phyloP scores from a whole-genome alignment of 2,888 invertebrate species.

The Cryptus armator region DNA sequence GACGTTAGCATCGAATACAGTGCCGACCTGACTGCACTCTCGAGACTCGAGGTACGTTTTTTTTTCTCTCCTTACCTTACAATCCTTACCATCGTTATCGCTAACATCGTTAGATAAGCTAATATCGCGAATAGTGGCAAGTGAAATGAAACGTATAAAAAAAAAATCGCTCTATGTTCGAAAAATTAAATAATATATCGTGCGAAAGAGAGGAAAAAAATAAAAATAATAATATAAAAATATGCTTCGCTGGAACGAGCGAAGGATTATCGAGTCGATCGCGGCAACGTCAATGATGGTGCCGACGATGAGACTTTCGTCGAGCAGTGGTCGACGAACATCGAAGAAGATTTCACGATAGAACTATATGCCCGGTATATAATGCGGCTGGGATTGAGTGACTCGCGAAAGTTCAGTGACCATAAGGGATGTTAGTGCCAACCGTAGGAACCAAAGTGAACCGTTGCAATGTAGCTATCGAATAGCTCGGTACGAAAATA shows the following conservation, averaged over 20 bases:
- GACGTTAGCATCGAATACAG: slow-evolving; percentile 98
- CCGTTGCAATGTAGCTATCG: slow-evolving; percentile 73
- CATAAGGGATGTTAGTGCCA: slow-evolving; percentile 83
- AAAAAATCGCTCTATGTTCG: background rate
- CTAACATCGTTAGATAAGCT: slow-evolving; percentile 14
- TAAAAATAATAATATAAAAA: background rate
- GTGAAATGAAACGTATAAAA: slow-evolving; percentile 20
- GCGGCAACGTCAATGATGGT: background rate
- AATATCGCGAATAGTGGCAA: slow-evolving; percentile 36
- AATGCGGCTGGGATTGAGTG: slow-evolving; percentile 77
- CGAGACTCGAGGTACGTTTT: slow-evolving; percentile 95
- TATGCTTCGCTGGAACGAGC: background rate
- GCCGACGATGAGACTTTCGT: background rate
- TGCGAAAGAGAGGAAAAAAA: background rate
- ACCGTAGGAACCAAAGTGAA: slow-evolving; percentile 78
- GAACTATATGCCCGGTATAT: slow-evolving; percentile 52
- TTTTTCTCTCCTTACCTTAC: slow-evolving; percentile 22
- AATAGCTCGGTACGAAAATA: slow-evolving; percentile 81
- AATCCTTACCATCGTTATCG: slow-evolving; percentile 8
- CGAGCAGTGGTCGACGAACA: slow-evolving; percentile 15
- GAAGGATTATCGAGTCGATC: background rate
- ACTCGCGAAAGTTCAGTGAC: slow-evolving; percentile 83
- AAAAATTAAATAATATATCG: background rate
- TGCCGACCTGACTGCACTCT: slow-evolving; percentile 96
- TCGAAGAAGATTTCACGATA: background rate